Conservation (phyloP, 2,113 vertebrate genomes). For the Oostethus manadensis region DNA sequence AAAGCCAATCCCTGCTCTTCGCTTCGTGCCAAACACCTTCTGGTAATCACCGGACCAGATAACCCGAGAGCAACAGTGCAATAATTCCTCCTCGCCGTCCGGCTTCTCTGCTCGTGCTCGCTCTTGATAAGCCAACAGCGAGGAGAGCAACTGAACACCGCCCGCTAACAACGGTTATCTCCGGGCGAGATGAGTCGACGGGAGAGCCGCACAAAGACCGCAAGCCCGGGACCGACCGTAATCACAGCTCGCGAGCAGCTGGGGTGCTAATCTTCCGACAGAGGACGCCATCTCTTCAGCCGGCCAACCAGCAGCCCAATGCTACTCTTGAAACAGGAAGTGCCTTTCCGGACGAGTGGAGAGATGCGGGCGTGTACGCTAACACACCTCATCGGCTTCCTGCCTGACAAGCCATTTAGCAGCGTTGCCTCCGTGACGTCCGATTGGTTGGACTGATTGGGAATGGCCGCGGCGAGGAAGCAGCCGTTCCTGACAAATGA, state of each 20-base stretch:
- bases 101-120: conserved; percentile 16
- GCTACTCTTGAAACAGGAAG: too few species aligned
- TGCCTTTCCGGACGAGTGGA: too few species aligned
- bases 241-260: conserved; percentile 6
- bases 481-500: not conserved
- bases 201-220: conserved; percentile 5
- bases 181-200: conserved; percentile 15
- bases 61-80: conserved; percentile 5
- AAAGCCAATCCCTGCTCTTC: not conserved
- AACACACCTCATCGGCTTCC: too few species aligned
- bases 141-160: conserved; percentile 18
- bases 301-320: conserved; percentile 2
- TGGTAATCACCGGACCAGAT: conserved; percentile 21
- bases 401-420: not conserved
- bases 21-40: conserved; percentile 4
- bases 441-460: not conserved
- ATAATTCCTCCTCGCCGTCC: conserved; percentile 8
- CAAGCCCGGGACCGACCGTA: not conserved
- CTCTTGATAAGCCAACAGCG: conserved; percentile 16
- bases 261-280: conserved; percentile 12
- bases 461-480: not conserved
- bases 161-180: conserved; percentile 3
- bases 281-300: conserved; percentile 12
- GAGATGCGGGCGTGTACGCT: too few species aligned
- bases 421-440: not conserved